Evolutionary conservation across 1,140 invertebrate species (phyloP).

Genomic region (Drosophila nigromelanica): DNA sequence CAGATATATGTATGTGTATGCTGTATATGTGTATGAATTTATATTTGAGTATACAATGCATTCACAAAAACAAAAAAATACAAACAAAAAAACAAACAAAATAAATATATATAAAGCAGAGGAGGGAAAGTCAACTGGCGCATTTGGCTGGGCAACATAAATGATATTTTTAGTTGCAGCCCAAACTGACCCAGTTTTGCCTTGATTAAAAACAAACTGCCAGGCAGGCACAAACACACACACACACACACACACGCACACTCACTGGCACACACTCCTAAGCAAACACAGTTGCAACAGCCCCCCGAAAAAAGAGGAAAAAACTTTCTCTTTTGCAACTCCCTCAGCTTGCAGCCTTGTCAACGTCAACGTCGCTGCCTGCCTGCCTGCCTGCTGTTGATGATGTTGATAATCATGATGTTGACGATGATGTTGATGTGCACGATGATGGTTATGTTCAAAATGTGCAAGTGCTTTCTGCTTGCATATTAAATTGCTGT

Average conservation of each 20-base stretch:
- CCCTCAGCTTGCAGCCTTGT: constrained; percentile 45
- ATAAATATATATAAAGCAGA: constrained; percentile 28
- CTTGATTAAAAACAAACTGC: constrained; percentile 82
- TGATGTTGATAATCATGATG: constrained; percentile 13
- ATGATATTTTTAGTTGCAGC: constrained; percentile 81
- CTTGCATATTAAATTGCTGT: constrained; percentile 29
- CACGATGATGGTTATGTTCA: constrained; percentile 5
- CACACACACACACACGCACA: constrained; percentile 15
- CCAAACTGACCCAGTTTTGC: constrained; percentile 76
- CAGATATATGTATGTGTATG: constrained; percentile 32
- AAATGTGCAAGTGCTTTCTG: constrained; percentile 32
- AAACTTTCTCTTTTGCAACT: constrained; percentile 68
- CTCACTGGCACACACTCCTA: constrained; percentile 40
- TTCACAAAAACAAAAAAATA: constrained; percentile 30
- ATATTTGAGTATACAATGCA: constrained; percentile 34
- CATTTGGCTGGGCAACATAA: constrained; percentile 69
- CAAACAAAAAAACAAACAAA: constrained; percentile 21
- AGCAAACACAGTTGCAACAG: constrained; percentile 45
- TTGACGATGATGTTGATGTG: neutral
- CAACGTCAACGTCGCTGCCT: constrained; percentile 31
- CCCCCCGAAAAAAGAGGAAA: constrained; percentile 26
- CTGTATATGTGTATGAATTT: constrained; percentile 14
- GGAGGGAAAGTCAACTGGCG: constrained; percentile 71
- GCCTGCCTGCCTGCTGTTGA: constrained; percentile 21
- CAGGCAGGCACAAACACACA: constrained; percentile 42